Conservation (phyloP, 2,888 invertebrate species). For the Calephelis perditalis region DNA sequence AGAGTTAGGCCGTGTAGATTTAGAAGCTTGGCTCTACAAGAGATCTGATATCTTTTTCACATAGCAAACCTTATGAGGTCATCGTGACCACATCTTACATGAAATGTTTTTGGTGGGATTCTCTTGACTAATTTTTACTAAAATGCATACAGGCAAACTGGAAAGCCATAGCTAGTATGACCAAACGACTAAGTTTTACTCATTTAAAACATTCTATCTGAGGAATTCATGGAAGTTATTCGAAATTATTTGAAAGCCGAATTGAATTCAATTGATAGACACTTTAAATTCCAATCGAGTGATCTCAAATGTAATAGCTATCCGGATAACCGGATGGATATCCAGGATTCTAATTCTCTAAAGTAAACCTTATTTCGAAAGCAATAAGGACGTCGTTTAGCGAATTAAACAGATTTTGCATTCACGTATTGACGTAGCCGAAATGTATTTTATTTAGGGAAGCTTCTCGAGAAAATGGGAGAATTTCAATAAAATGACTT, state of each 20-base stretch:
- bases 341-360: conserved; percentile 16
- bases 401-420: conserved; percentile 6
- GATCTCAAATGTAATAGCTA: conserved; percentile 27
- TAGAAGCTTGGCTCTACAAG: too few species aligned
- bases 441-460: conserved; percentile 12
- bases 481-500: conserved; percentile 5
- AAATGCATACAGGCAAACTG: too few species aligned
- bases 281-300: conserved; percentile 29
- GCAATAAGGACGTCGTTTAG: background rate
- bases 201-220: conserved; percentile 1
- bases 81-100: too few species aligned
- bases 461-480: background rate
- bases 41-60: too few species aligned
- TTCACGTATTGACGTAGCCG: conserved; percentile 11
- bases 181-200: background rate
- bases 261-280: conserved; percentile 29
- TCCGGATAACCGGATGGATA: conserved; percentile 28
- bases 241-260: conserved; percentile 28
- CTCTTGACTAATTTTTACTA: too few species aligned
- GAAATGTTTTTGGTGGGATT: too few species aligned
- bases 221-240: conserved; percentile 22
- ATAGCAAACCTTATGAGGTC: too few species aligned
- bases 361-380: background rate
- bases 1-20: too few species aligned
- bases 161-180: too few species aligned